Base-by-base conservation (phyloP, 1,140 invertebrate genomes). In the Acromyrmex charruanus region DNA sequence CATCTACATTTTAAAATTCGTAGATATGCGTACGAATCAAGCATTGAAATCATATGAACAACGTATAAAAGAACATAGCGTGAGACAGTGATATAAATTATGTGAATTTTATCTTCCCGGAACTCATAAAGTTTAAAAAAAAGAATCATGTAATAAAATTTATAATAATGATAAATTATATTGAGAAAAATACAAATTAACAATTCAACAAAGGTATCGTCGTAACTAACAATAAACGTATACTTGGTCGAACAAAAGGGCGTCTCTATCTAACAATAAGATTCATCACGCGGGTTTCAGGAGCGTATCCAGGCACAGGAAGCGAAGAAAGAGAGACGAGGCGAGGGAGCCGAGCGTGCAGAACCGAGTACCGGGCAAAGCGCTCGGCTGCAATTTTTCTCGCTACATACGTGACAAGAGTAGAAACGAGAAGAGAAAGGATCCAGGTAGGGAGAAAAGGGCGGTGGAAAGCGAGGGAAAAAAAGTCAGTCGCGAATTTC, bases 381-480 rank as follows among this genome's bases (percentile, higher is more conserved):
- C 94, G 95, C 94, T 95, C 93, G 93, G 92, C 94, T 95, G 95
- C 95, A 95, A 95, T 95, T 95, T 95, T 95, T 95, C 94, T 95
- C 95, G 94, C 95, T 93, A 95, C 93, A 95, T 95, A 95, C 95
- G 95, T 95, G 95, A 95, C 95, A 91, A 84, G 95, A 94, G 95
- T 95, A 90, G 91, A 93, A 95, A 95, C 93, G 92, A 94, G 93
- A 51, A 80, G 88, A 86, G 89, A 90, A 92, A 91, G 88, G 81
- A 87, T 85, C n/a, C 82, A 86, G 68, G 31, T 85, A 86, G 87
- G 77, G 71, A 65, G 66, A 68, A 77, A 85, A 84, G 65, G 80
- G 84, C 71, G 65, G 77, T 58, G 66, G 71, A 86, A 81, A 51
- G 72, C 28, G 75, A 71, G 74, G 90, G 69, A 82, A 89, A 91